Evolutionary conservation across 2,797 vertebrate species (phyloP).

Genomic region (Bovichtus diacanthus): DNA sequence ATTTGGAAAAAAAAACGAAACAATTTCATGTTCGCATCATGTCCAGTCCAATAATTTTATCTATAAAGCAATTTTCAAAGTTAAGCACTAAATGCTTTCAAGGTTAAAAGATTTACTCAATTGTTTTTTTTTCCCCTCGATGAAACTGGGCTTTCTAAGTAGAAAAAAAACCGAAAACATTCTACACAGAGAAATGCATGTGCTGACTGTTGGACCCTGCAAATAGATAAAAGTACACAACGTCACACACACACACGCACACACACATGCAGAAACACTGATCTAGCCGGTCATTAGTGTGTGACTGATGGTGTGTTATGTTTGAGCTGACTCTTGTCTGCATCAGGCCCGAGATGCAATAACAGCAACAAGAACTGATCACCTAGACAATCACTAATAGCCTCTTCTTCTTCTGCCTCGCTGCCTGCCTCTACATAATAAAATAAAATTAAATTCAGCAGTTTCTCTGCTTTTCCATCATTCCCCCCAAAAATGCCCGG

Average conservation of each 20-base stretch:
- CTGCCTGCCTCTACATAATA: not conserved
- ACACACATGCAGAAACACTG: not conserved
- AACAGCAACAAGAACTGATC: constrained; percentile 48
- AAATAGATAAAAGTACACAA: constrained; percentile 33
- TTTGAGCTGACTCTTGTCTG: constrained; percentile 59
- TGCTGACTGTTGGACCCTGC: constrained; percentile 26
- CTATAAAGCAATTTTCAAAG: too few species aligned
- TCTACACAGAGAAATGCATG: not conserved
- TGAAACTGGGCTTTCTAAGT: not conserved
- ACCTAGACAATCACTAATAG: constrained; percentile 38
- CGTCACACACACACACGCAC: not conserved
- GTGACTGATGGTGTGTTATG: constrained; percentile 60
- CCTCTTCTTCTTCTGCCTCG: constrained; percentile 6
- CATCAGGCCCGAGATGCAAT: constrained; percentile 37
- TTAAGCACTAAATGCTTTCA: too few species aligned
- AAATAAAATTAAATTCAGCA: not conserved
- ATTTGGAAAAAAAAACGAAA: too few species aligned
- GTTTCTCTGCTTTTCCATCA: constrained; percentile 4
- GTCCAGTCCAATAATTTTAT: too few species aligned
- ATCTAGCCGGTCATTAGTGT: constrained; percentile 50
- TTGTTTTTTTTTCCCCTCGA: not conserved
- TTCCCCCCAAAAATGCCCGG: constrained; percentile 21
- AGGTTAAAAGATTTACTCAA: too few species aligned
- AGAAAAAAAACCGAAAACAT: not conserved
- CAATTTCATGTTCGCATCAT: too few species aligned